A percentile compares a stretch with the other conserved stretches of the same genome.
Conservation (phyloP, 1,140 invertebrate species). For the Pollicipes pollicipes region DNA sequence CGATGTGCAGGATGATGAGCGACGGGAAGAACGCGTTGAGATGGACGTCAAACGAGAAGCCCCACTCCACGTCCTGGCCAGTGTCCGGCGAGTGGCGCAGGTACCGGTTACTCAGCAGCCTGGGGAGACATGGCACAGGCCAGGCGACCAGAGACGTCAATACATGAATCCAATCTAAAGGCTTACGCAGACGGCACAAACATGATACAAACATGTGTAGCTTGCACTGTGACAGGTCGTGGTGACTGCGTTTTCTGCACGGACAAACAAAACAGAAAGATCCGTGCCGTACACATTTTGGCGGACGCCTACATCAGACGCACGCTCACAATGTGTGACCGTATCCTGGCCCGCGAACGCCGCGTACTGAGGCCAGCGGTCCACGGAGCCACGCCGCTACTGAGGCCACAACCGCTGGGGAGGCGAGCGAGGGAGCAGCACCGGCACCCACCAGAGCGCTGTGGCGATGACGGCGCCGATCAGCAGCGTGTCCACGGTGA, state of each 20-base stretch:
- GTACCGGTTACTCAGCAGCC: conserved; percentile 76
- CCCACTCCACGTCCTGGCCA: conserved; percentile 85
- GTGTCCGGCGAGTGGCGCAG: conserved; percentile 49
- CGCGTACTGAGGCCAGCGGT: not conserved
- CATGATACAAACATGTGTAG: no score
- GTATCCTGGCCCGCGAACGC: no score
- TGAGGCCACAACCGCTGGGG: conserved; percentile 9
- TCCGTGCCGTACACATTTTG: no score
- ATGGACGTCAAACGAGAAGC: conserved; percentile 96
- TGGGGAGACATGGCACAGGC: no score
- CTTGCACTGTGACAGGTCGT: no score
- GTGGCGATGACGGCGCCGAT: conserved; percentile 75
- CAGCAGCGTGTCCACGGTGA: conserved; percentile 86
- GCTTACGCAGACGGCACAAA: no score
- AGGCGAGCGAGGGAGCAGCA: not conserved
- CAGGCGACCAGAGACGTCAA: no score
- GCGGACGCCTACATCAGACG: no score
- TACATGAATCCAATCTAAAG: no score
- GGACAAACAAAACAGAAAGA: no score
- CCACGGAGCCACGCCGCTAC: conserved; percentile 10
- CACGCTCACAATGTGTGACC: no score
- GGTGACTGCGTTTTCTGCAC: no score
- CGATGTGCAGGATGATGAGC: conserved; percentile 78
- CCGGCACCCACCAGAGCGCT: conserved; percentile 68
- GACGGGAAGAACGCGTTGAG: conserved; percentile 95